phyloP scores from a whole-genome alignment of 2,113 vertebrate genomes.

The Mionectes macconnelli region DNA sequence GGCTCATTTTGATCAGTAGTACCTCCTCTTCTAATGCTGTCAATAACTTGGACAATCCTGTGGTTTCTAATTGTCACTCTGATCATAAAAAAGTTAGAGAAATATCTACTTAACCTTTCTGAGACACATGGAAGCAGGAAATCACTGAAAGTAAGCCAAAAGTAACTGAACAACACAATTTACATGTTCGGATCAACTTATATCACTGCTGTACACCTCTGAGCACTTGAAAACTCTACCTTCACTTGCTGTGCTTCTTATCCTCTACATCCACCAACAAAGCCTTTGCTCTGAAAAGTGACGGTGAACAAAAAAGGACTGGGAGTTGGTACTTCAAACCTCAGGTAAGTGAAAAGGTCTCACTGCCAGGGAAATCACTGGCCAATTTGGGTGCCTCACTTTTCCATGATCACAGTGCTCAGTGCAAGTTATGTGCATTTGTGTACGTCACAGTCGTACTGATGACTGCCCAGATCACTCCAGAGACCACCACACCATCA shows the following conservation, averaged over 20 bases:
- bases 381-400: not conserved
- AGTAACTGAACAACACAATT: not conserved
- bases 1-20: not conserved
- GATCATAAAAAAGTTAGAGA: not conserved
- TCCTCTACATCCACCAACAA: not conserved
- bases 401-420: rapidly evolving
- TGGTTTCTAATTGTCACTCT: not conserved
- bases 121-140: not conserved
- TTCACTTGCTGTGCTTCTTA: not conserved
- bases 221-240: not conserved
- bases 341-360: not conserved
- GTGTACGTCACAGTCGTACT: not conserved
- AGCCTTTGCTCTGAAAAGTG: rapidly evolving
- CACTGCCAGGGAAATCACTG: rapidly evolving
- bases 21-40: not conserved
- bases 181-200: not conserved
- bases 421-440: not conserved
- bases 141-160: not conserved
- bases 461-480: rapidly evolving
- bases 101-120: not conserved
- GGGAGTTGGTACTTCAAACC: not conserved
- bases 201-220: rapidly evolving
- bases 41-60: not conserved
- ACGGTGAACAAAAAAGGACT: not conserved
- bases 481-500: too few relatives aligned